A percentile compares a stretch with the other conserved stretches of the same genome.
Conservation (phyloP, 2,113 vertebrate species). For the Amphiprion percula region DNA sequence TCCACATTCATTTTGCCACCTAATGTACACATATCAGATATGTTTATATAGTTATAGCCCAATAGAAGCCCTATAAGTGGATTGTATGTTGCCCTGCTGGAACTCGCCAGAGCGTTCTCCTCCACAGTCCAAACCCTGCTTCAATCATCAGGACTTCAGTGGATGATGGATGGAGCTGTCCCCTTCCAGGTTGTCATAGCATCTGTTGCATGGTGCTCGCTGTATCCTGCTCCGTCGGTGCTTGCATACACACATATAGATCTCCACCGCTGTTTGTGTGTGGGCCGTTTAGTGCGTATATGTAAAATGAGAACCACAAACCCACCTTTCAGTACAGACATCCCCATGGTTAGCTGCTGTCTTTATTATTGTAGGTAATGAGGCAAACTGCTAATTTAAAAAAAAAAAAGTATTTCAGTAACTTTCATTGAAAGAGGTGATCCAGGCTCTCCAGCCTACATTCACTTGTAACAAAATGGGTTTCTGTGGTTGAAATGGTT, state of each 20-base stretch:
- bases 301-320: conserved; percentile 47
- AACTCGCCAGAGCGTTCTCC: conserved; percentile 54
- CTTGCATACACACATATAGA: conserved; percentile 53
- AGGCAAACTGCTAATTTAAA: neutral
- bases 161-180: conserved; percentile 81
- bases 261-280: conserved; percentile 44
- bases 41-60: conserved; percentile 49
- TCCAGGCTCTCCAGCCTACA: neutral
- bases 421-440: conserved; percentile 22
- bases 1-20: conserved; percentile 35
- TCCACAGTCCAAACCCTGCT: conserved; percentile 66
- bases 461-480: conserved; percentile 27
- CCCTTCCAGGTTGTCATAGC: conserved; percentile 72
- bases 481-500: conserved; percentile 39
- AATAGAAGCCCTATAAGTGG: conserved; percentile 51
- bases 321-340: conserved; percentile 17
- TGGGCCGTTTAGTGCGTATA: conserved; percentile 40
- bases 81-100: conserved; percentile 62
- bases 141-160: conserved; percentile 74
- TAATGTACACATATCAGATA: conserved; percentile 11
- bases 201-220: conserved; percentile 75
- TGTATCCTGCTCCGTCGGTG: conserved; percentile 41
- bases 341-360: neutral
- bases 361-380: conserved; percentile 2
- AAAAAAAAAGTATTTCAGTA: conserved; percentile 11